Base-by-base conservation (phyloP, 2,888 invertebrate species). In the Agonopterix subpropinquella region DNA sequence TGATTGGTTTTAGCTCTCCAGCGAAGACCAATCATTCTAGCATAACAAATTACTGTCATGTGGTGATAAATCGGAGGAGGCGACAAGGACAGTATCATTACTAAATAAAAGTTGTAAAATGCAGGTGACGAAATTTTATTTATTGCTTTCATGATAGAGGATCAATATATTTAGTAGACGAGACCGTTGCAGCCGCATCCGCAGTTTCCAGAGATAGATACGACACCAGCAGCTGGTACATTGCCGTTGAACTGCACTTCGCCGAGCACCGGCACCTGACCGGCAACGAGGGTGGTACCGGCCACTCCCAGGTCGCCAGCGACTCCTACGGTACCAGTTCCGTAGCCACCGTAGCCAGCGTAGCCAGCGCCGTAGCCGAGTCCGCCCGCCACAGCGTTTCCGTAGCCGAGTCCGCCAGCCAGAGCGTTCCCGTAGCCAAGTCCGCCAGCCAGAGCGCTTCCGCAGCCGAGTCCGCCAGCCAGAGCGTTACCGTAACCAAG, bases 131-230 rank as follows among this genome's bases (percentile, higher is more conserved):
- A 13, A 13, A 13, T 13, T 13, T 13, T 13, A 13, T 13, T 13
- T 13, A 13, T 13, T 13, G 13, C 13, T 13, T 13, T 13, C 2
- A 2, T 13, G 13, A 13, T 13, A 13, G 5, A 28, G 28, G 28
- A 4, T 28, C 5, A 28, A 28, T 28, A 4, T 5, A 5, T 11
- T 44, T 13, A 44, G 13, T 44, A 44, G 8, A 44, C 5, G 1
- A 18, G 37, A n/a, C 11, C 36, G 10, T 48, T 48, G 47, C 58
- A 56, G 15, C 52, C 53, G 44, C 65, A 59, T 11, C 54, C 59
- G 49, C 74, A 71, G 48, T 64, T 59, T 2, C 75, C 76, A n/a
- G 62, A 49, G 51, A 79, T 73, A 44, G 67, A 60, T 45, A 77
- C 75, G 3, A 61, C 49, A 36, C 79, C 80, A 13, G 51, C 55